A percentile compares a stretch with the other conserved stretches of the same genome.
phyloP scores from a whole-genome alignment of 1,140 invertebrate genomes.

The Philopotamus ludificatus region DNA sequence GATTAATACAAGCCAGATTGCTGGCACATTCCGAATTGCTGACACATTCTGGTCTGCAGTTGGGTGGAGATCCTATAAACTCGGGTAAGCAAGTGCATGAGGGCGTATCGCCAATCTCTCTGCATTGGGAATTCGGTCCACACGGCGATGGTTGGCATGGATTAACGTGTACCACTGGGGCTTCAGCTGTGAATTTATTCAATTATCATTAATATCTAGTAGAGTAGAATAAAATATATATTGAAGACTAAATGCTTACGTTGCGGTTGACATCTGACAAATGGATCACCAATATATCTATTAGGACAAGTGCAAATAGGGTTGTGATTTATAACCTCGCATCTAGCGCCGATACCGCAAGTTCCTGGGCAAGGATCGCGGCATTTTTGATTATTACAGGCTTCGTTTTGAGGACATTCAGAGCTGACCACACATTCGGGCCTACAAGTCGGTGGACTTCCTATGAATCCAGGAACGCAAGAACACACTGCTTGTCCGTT shows the following conservation, averaged over 20 bases:
- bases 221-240: conserved; percentile 8
- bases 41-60: conserved; percentile 74
- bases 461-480: conserved; percentile 62
- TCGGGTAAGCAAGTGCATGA: conserved; percentile 70
- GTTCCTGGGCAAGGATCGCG: conserved; percentile 63
- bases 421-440: conserved; percentile 62
- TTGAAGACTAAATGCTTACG: too few relatives aligned
- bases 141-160: conserved; percentile 74
- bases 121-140: conserved; percentile 72
- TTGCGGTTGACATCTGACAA: conserved; percentile 58
- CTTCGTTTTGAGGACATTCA: conserved; percentile 58
- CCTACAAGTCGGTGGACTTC: conserved; percentile 62
- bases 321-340: conserved; percentile 64
- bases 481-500: conserved; percentile 64
- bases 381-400: conserved; percentile 63
- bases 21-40: conserved; percentile 71
- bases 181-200: conserved; percentile 44
- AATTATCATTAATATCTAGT: conserved; percentile 12
- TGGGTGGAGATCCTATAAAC: conserved; percentile 71
- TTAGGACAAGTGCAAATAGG: conserved; percentile 64
- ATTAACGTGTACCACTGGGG: conserved; percentile 45
- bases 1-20: conserved; percentile 68
- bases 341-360: conserved; percentile 64
- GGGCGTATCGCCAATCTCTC: conserved; percentile 61
- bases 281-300: conserved; percentile 64